A percentile compares a stretch with the other conserved stretches of the same genome.
Evolutionary conservation across 2,113 vertebrate species (phyloP).

Genomic region (Ariopsis seemanni): DNA sequence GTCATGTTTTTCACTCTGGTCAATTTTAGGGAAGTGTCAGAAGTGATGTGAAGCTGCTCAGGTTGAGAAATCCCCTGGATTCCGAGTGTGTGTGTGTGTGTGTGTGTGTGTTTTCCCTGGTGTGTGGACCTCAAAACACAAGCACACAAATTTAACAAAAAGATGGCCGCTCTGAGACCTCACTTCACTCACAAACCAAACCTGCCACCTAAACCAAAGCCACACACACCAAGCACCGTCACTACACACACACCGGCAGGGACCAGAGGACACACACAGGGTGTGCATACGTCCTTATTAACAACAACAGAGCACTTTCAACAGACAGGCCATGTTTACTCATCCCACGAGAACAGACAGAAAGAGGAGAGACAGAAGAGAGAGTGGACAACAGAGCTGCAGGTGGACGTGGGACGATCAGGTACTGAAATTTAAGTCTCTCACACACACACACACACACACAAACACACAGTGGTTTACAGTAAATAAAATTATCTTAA

Average conservation of each 20-base stretch:
- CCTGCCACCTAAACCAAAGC: slow-evolving; percentile 46
- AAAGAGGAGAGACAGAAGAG: background rate
- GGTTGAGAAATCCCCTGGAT: background rate
- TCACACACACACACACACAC: background rate
- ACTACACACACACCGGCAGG: background rate
- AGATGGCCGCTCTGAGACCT: slow-evolving; percentile 31
- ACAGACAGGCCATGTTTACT: background rate
- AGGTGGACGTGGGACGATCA: slow-evolving; percentile 37
- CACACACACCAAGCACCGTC: background rate
- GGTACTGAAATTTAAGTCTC: slow-evolving; percentile 21
- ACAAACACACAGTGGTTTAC: background rate
- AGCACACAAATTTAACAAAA: background rate
- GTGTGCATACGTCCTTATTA: background rate
- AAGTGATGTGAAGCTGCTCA: background rate
- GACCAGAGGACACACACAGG: background rate
- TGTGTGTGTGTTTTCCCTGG: background rate
- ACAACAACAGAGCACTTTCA: background rate
- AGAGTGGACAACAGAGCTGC: background rate
- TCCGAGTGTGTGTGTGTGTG: background rate
- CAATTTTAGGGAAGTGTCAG: background rate
- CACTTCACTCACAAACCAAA: slow-evolving; percentile 38
- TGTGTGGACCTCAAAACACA: background rate
- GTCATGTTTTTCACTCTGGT: background rate
- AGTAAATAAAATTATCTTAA: background rate
- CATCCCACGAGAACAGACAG: background rate